phyloP scores from a whole-genome alignment of 2,888 invertebrate genomes.

The Augiades crinisus region DNA sequence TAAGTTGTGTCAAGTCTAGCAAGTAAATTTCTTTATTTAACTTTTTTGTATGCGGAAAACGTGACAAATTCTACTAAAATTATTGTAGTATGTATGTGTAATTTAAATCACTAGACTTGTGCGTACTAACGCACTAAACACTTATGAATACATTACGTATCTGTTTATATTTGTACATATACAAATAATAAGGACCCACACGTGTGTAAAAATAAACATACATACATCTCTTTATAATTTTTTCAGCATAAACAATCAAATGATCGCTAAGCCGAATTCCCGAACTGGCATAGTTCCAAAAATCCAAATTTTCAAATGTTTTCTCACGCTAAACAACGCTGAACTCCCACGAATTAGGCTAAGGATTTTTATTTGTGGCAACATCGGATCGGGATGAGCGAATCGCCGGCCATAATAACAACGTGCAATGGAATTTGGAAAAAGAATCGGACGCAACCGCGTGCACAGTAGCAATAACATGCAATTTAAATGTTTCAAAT shows the following conservation, averaged over 20 bases:
- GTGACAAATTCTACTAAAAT: too few relatives aligned
- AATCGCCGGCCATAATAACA: slow-evolving; percentile 75
- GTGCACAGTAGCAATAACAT: slow-evolving; percentile 79
- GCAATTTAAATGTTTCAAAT: slow-evolving; percentile 80
- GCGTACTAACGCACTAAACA: too few relatives aligned
- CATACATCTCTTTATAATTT: too few relatives aligned
- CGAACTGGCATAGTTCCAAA: slow-evolving; percentile 21
- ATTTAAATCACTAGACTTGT: too few relatives aligned
- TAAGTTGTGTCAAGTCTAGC: too few relatives aligned
- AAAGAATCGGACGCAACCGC: slow-evolving; percentile 51
- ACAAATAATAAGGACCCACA: too few relatives aligned
- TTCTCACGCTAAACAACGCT: slow-evolving; percentile 72
- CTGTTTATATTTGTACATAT: too few relatives aligned
- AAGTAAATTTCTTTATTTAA: too few relatives aligned
- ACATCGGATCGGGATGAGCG: slow-evolving; percentile 66
- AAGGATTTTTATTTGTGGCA: slow-evolving; percentile 68
- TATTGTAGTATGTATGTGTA: too few relatives aligned
- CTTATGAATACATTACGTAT: too few relatives aligned
- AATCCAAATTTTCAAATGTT: slow-evolving; percentile 40
- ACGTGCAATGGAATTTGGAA: slow-evolving; percentile 66
- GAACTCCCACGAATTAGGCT: slow-evolving; percentile 74
- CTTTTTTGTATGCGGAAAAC: too few relatives aligned
- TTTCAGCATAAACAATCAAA: background rate
- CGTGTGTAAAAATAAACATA: too few relatives aligned
- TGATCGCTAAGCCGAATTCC: slow-evolving; percentile 11